A percentile compares a stretch with the other conserved stretches of the same genome.
These are phyloP conservation scores for Drosophila murphyi DNA, from an alignment of 1,140 invertebrate species.

Conservation along the genomic window DNA sequence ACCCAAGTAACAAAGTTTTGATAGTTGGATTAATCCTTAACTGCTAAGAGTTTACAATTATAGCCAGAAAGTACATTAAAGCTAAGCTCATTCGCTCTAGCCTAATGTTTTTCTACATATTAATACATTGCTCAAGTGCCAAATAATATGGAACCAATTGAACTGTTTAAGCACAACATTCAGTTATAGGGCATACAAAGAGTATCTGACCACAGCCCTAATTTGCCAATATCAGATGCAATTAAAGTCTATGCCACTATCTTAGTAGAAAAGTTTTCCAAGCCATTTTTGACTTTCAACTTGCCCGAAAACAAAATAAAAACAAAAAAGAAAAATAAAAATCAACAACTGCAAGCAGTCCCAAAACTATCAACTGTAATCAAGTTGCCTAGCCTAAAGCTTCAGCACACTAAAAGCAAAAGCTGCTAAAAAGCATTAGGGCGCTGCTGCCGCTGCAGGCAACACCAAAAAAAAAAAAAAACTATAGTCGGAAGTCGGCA, in stretches of 20 bases:
- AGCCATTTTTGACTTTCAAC: constrained; percentile 59
- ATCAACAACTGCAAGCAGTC: constrained; percentile 38
- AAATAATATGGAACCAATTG: constrained; percentile 1
- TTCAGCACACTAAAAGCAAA: constrained; percentile 53
- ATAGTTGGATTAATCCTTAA: not conserved
- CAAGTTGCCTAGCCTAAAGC: constrained; percentile 69
- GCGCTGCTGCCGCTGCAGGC: constrained; percentile 45
- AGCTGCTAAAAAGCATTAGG: constrained; percentile 80
- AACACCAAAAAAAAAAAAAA: constrained; percentile 26
- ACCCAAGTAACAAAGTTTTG: not conserved
- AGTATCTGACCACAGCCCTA: constrained; percentile 22
- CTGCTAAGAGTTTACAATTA: not conserved
- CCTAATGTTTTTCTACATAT: not conserved
- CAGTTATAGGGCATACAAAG: not conserved
- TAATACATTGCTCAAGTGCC: not conserved
- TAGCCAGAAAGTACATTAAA: not conserved
- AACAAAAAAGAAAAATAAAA: constrained; percentile 26
- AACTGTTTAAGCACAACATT: not conserved
- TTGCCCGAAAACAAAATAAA: constrained; percentile 16
- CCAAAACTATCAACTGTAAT: constrained; percentile 79
- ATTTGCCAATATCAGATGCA: constrained; percentile 38
- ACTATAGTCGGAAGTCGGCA: constrained; percentile 77
- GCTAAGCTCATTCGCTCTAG: too few species aligned
- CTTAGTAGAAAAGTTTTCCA: constrained; percentile 25
- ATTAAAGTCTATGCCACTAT: constrained; percentile 44